A percentile compares a stretch with the other conserved stretches of the same genome.
Evolutionary conservation across 2,888 invertebrate genomes (phyloP).

Genomic region (Trissolcus brochymenae): DNA sequence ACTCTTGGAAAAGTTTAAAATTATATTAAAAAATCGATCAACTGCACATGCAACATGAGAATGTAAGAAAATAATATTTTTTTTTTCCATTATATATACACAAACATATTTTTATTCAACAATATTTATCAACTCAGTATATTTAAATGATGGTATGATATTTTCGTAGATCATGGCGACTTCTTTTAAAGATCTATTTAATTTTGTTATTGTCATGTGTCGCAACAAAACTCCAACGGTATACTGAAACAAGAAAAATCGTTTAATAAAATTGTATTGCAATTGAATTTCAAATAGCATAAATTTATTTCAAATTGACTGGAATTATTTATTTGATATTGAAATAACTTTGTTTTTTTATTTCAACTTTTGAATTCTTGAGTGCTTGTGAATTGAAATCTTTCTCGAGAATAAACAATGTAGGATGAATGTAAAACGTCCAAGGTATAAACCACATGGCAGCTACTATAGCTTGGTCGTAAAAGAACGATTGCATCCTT

Average conservation of each 20-base stretch:
- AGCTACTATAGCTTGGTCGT: constrained; percentile 13
- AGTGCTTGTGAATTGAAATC: background rate
- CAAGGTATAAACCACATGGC: constrained; percentile 5
- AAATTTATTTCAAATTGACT: too few relatives aligned
- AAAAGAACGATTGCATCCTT: constrained; percentile 40
- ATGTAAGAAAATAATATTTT: too few relatives aligned
- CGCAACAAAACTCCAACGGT: constrained; percentile 61
- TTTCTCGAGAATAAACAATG: too few relatives aligned
- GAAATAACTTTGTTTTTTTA: too few relatives aligned
- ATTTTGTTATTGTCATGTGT: constrained; percentile 46
- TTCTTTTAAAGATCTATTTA: constrained; percentile 58
- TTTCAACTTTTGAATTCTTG: too few relatives aligned
- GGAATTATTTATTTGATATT: too few relatives aligned
- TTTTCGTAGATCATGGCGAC: constrained; percentile 56
- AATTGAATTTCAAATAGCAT: too few relatives aligned
- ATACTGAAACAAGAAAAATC: constrained; percentile 59
- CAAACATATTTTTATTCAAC: background rate
- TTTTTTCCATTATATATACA: too few relatives aligned
- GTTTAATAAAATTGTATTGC: background rate
- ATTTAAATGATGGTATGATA: constrained; percentile 28
- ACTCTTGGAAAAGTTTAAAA: too few relatives aligned
- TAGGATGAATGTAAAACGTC: too few relatives aligned
- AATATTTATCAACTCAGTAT: background rate
- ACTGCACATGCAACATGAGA: too few relatives aligned
- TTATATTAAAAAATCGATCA: too few relatives aligned